Base-by-base conservation (phyloP, 2,797 vertebrate genomes). In the Anguilla obscura region DNA sequence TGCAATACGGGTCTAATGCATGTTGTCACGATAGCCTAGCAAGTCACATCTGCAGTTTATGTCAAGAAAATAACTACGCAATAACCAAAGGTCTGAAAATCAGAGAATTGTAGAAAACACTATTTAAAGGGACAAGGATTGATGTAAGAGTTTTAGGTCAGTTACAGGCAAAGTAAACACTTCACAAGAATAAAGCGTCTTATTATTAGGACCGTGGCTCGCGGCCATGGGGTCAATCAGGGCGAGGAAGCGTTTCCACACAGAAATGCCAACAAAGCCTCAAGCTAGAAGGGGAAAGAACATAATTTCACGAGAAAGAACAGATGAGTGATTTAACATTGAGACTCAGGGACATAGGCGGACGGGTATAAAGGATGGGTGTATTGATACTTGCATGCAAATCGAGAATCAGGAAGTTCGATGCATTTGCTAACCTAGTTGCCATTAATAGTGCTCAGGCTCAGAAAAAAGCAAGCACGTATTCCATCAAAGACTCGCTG, bases 91-190 rank as follows among this genome's bases (percentile, higher is more conserved):
- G 56, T 58, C 16, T 83, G 18, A 66, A 58, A 56, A 7, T 21
- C n/a, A 7, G 21, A 9, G 52, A 87, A 66, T 63, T 1, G 45
- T 79, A 36, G 21, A 54, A 76, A 36, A 40, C 2, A 7, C 16
- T 18, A 76, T 45, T 48, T 16, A 48, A 45, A 45, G 0, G 40
- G 76, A 18, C 6, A 50, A 5, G 14, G 85, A 80, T 24, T 18
- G 56, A 76, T 82, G 9, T 30, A 45, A 66, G 86, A 24, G 48
- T 66, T 48, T 82, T 48, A 2, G 21, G 5, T 82, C 54, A 1
- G 40, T 63, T 16, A 9, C 79, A 83, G 6, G 79, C 58, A 24
- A 87, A 87, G 30, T 56, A 80, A 84, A 87, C 58, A 52, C 16
- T 84, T 85, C 18, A 48, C 33, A 54, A 54, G 66, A 74, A 79